phyloP scores from a whole-genome alignment of 2,113 vertebrate genomes.

The Turdus rufiventris region DNA sequence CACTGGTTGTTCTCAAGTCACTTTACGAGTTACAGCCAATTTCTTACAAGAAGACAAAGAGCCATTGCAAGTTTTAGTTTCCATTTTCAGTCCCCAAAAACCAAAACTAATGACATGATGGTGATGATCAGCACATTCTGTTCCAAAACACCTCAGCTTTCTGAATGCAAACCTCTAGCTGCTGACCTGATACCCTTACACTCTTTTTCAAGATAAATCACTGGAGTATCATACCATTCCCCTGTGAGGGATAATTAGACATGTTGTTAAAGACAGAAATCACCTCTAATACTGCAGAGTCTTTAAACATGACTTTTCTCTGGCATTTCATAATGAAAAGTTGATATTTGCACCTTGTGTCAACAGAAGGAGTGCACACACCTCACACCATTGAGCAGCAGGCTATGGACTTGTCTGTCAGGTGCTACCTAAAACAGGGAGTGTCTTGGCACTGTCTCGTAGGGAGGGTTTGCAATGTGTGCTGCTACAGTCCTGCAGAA shows the following conservation, averaged over 20 bases:
- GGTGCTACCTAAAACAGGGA: neutral
- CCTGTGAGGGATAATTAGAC: neutral
- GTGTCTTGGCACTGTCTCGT: neutral
- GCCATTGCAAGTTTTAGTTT: neutral
- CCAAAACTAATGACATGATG: neutral
- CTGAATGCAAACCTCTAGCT: neutral
- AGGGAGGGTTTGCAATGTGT: neutral
- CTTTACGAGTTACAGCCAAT: neutral
- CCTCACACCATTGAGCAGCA: neutral
- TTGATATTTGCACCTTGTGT: neutral
- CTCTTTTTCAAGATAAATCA: neutral
- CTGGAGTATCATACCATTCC: neutral
- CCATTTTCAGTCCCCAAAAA: neutral
- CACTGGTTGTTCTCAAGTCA: neutral
- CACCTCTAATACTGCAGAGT: neutral
- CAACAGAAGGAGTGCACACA: neutral
- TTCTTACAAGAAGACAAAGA: neutral
- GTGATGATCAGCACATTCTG: neutral
- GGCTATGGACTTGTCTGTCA: fast-evolving
- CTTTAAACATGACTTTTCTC: neutral
- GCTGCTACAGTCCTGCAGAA: neutral
- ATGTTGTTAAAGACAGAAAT: neutral
- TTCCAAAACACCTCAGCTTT: neutral
- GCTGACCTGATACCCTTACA: neutral
- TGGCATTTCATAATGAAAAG: neutral